Conservation (phyloP, 2,113 vertebrate genomes). For the Myxocyprinus asiaticus region DNA sequence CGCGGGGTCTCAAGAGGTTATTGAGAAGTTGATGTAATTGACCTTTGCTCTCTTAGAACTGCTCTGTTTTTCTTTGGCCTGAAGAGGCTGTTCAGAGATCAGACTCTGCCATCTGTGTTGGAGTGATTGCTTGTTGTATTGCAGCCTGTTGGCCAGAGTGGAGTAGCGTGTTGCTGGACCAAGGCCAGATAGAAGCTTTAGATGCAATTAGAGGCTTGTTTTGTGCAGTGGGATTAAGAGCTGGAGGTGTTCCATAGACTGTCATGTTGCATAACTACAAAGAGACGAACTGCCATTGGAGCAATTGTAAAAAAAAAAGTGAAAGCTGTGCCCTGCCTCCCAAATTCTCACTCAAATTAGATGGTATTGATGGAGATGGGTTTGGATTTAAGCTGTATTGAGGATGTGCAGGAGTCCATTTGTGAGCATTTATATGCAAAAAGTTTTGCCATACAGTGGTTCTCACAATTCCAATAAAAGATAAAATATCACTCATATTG, state of each 20-base stretch:
- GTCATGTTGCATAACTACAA: slow-evolving; percentile 59
- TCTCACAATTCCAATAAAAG: too few species aligned
- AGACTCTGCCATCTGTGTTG: neutral
- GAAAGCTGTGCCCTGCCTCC: slow-evolving; percentile 9
- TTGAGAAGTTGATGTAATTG: neutral
- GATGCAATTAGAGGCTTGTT: slow-evolving; percentile 58
- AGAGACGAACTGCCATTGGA: slow-evolving; percentile 19
- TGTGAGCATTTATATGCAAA: too few species aligned
- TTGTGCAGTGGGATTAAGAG: slow-evolving; percentile 23
- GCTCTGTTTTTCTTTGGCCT: neutral
- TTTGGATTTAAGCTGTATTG: neutral
- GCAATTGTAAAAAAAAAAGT: neutral
- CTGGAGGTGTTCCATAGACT: slow-evolving; percentile 42
- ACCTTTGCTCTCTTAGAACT: slow-evolving; percentile 1
- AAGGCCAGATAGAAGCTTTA: slow-evolving; percentile 57
- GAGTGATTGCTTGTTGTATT: neutral
- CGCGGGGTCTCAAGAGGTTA: too few species aligned
- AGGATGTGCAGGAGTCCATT: neutral
- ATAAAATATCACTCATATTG: too few species aligned
- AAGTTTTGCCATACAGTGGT: too few species aligned
- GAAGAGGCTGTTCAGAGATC: slow-evolving; percentile 2
- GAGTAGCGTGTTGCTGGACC: slow-evolving; percentile 49
- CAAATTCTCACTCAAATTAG: neutral
- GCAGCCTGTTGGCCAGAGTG: neutral
- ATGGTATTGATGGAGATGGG: neutral